Base-by-base conservation (phyloP, 2,888 invertebrate genomes). In the Conus canariensis region DNA sequence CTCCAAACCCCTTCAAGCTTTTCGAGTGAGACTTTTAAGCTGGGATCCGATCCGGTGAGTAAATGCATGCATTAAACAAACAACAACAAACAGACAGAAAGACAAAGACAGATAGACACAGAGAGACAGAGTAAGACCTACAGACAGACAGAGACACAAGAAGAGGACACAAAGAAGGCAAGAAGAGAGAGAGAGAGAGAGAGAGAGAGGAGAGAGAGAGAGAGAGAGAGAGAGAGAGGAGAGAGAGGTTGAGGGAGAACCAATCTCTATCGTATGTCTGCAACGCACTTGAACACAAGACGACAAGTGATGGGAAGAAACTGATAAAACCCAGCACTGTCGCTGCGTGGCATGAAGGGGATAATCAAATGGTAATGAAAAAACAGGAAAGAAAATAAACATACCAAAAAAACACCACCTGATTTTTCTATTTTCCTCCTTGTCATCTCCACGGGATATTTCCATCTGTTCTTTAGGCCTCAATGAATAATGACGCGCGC, bases 221-320 rank as follows among this genome's bases (percentile, higher is more conserved):
- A 80, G 80, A 80, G 30, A 80, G 45, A 80, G 80, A 80, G 12
- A 80, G 85, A 85, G 9, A 85, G 85, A 85, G 9, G 59, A 59
- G 19, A 58, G 83, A 85, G n/a, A 85, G 85, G 59, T 0, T 59
- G 58, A 85, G n/a, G 59, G 85, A 59, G 45, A n/a, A 74, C 12
- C 45, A 45, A 45, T 45, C 45, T 45, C 45, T 45, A 45, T 45
- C 45, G 45, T 45, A 45, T 45, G 1, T 45, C 45, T 45, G 16
- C 60, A 64, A 64, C 60, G 16, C 60, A 64, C 60, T 64, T 64
- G 1, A 64, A 64, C 60, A 5, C 60, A 64, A 64, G 60, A 64
- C 12, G 60, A 64, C 60, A 64, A 64, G 60, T 10, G n/a, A 74
- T 10, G n/a, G 74, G 10, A 10, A n/a, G 45, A 45, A 45, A 45